A percentile compares a stretch with the other conserved stretches of the same genome.
Evolutionary conservation across 1,140 invertebrate genomes (phyloP).

Genomic region (Bombyx mandarina): DNA sequence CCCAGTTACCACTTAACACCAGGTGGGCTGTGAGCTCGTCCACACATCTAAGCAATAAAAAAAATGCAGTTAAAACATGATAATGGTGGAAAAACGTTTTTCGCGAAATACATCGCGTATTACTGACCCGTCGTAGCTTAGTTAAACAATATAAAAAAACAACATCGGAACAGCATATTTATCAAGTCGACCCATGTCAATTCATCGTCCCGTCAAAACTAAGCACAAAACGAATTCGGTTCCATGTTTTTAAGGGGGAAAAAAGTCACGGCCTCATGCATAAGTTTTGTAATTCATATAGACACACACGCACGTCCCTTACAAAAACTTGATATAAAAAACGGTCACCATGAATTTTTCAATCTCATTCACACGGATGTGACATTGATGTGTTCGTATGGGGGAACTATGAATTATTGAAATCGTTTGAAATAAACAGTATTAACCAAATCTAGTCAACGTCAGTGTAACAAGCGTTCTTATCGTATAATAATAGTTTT

Average conservation of each 20-base stretch:
- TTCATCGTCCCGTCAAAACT: conserved; percentile 19
- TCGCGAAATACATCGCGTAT: conserved; percentile 2
- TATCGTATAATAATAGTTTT: no score
- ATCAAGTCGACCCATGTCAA: conserved; percentile 49
- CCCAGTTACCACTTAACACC: no score
- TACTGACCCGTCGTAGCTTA: conserved; percentile 21
- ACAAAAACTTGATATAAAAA: no score
- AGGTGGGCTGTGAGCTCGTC: no score
- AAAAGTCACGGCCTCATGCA: conserved; percentile 18
- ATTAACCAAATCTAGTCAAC: no score
- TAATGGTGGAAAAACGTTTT: background rate
- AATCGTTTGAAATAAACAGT: no score
- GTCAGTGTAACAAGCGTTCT: no score
- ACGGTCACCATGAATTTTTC: no score
- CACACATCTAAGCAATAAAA: no score
- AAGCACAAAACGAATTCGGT: conserved; percentile 14
- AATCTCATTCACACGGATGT: no score
- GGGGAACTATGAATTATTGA: no score
- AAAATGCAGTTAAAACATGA: background rate
- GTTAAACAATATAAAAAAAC: conserved; percentile 32
- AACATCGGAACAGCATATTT: conserved; percentile 21
- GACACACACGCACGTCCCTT: background rate
- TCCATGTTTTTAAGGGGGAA: conserved; percentile 12
- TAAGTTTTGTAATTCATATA: conserved; percentile 32
- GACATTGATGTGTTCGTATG: no score